Conservation (phyloP, 2,113 vertebrate genomes). For the Noctilio leporinus region DNA sequence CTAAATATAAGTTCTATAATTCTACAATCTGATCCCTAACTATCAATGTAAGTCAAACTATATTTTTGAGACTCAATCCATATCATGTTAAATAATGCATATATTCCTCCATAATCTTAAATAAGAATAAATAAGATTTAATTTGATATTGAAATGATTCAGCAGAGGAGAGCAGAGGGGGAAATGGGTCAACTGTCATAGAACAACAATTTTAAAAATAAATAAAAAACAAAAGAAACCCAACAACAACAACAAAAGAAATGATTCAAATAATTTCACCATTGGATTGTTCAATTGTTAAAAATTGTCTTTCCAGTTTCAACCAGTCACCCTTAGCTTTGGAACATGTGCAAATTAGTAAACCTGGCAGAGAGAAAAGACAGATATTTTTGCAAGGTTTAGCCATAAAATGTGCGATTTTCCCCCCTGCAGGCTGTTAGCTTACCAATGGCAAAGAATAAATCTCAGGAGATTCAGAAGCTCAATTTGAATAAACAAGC, state of each 20-base stretch:
- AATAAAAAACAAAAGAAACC: no score
- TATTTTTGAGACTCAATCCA: not conserved
- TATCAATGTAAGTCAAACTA: not conserved
- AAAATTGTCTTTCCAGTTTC: slow-evolving; percentile 31
- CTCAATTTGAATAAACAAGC: slow-evolving; percentile 57
- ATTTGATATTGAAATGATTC: slow-evolving; percentile 17
- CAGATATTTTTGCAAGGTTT: slow-evolving; percentile 45
- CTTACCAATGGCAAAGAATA: slow-evolving; percentile 20
- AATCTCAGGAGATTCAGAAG: slow-evolving; percentile 59
- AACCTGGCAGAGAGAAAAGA: slow-evolving; percentile 50
- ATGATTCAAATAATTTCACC: no score
- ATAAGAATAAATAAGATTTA: slow-evolving; percentile 21
- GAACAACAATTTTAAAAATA: no score
- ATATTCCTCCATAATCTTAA: not conserved
- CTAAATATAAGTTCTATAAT: not conserved
- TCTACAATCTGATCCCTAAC: not conserved
- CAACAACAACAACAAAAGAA: no score
- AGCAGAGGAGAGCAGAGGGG: no score
- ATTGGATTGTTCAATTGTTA: not conserved
- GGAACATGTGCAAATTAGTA: slow-evolving; percentile 37
- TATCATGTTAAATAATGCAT: not conserved
- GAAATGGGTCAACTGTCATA: no score
- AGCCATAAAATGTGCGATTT: slow-evolving; percentile 50
- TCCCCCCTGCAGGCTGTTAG: not conserved
- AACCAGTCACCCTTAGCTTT: slow-evolving; percentile 38